Evolutionary conservation across 2,797 vertebrate genomes (phyloP).

Genomic region (Coranthus polyacanthus): DNA sequence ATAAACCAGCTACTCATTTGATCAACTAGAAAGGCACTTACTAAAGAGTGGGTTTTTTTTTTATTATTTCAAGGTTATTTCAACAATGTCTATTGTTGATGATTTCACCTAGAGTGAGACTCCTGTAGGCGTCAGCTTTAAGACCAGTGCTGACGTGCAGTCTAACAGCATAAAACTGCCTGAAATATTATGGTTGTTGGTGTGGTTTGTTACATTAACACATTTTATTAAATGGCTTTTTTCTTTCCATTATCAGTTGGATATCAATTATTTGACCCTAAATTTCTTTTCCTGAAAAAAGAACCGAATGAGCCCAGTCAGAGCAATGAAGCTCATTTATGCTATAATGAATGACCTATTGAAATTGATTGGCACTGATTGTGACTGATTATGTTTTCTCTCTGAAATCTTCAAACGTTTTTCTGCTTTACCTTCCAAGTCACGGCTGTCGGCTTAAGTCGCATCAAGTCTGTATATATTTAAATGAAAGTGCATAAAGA

Average conservation of each 20-base stretch:
- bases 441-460: conserved; percentile 57
- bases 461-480: conserved; percentile 24
- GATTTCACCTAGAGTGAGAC: conserved; percentile 58
- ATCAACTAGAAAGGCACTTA: conserved; percentile 28
- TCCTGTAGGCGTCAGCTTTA: conserved; percentile 59
- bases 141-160: conserved; percentile 52
- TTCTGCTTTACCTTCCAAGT: conserved; percentile 29
- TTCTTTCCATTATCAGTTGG: conserved; percentile 30
- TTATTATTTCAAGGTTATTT: conserved; percentile 68
- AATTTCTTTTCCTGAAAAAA: conserved; percentile 17
- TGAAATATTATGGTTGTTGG: conserved; percentile 35
- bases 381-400: conserved; percentile 52
- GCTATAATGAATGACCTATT: conserved; percentile 53
- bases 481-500: conserved; percentile 37
- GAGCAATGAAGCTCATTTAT: conserved; percentile 47
- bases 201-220: conserved; percentile 48
- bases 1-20: conserved; percentile 49
- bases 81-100: conserved; percentile 58
- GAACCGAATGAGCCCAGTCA: conserved; percentile 17
- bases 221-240: conserved; percentile 39
- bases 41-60: conserved; percentile 30
- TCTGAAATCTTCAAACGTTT: conserved; percentile 51
- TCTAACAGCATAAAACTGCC: conserved; percentile 41
- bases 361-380: conserved; percentile 63
- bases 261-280: conserved; percentile 32